These are phyloP conservation scores for Coreoperca whiteheadi DNA, from an alignment of 2,113 vertebrate genomes.

Conservation along the genomic window DNA sequence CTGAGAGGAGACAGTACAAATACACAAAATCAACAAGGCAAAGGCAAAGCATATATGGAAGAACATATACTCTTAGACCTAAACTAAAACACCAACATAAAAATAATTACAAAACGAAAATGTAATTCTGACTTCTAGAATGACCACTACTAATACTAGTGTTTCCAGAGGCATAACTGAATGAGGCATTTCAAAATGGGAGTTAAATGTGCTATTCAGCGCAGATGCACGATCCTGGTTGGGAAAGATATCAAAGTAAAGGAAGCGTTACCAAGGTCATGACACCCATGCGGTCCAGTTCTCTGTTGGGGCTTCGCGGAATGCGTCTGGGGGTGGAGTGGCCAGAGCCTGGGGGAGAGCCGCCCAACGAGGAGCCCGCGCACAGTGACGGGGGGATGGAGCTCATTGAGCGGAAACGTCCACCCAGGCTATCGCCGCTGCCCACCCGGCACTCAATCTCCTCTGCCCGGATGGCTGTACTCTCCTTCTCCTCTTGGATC, in stretches of 20 bases:
- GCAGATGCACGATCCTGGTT: neutral
- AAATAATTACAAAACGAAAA: neutral
- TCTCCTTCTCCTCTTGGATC: conserved; percentile 99
- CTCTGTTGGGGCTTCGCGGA: conserved; percentile 91
- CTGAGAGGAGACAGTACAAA: conserved; percentile 1
- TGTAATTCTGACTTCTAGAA: neutral
- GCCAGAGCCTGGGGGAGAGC: conserved; percentile 93
- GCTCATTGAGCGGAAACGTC: conserved; percentile 89
- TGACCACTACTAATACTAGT: neutral
- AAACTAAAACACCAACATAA: neutral
- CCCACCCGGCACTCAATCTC: conserved; percentile 95
- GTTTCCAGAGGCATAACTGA: neutral
- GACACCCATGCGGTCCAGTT: conserved; percentile 93
- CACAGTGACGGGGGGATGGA: conserved; percentile 86
- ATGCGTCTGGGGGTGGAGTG: conserved; percentile 90
- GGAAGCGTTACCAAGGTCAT: conserved; percentile 92
- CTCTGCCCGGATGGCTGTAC: conserved; percentile 92
- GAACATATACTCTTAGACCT: neutral
- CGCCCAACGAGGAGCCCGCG: conserved; percentile 82
- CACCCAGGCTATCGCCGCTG: conserved; percentile 89
- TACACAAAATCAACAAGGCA: neutral
- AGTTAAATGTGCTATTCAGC: neutral
- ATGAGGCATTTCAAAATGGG: neutral
- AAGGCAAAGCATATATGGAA: neutral
- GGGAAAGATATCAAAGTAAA: neutral